phyloP scores from a whole-genome alignment of 2,888 invertebrate species.

The Torymus texanus region DNA sequence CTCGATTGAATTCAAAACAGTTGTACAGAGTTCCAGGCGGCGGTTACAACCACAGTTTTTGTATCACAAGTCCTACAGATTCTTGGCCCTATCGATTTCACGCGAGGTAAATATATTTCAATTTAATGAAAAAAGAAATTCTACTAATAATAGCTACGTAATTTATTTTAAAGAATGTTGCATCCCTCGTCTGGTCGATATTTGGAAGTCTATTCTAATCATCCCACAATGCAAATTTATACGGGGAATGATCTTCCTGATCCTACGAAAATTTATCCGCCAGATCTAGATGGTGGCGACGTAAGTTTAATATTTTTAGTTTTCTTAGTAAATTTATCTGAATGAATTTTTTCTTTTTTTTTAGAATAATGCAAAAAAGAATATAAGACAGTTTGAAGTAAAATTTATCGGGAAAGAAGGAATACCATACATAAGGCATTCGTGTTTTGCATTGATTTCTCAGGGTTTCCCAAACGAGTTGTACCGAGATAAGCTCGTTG shows the following conservation, averaged over 20 bases:
- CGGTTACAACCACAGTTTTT: constrained; percentile 78
- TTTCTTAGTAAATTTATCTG: background rate
- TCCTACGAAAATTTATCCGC: constrained; percentile 50
- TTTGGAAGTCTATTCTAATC: constrained; percentile 77
- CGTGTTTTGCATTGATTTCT: constrained; percentile 78
- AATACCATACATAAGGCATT: constrained; percentile 75
- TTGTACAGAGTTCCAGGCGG: constrained; percentile 71
- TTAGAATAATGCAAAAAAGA: too few relatives aligned
- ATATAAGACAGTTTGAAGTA: background rate
- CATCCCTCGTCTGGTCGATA: constrained; percentile 75
- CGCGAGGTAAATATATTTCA: constrained; percentile 65
- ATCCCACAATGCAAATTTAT: constrained; percentile 79
- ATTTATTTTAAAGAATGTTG: constrained; percentile 65
- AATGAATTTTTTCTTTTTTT: background rate
- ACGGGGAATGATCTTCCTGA: constrained; percentile 76
- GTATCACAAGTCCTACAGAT: constrained; percentile 67
- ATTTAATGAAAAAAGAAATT: background rate
- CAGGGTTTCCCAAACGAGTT: constrained; percentile 78
- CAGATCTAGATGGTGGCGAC: constrained; percentile 57
- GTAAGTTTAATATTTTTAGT: constrained; percentile 10
- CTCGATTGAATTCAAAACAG: constrained; percentile 70
- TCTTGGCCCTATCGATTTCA: constrained; percentile 68
- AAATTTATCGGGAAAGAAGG: constrained; percentile 74
- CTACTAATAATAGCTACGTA: background rate
- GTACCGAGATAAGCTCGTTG: constrained; percentile 73